phyloP scores from a whole-genome alignment of 2,888 invertebrate species.

The Anthophora plumipes region DNA sequence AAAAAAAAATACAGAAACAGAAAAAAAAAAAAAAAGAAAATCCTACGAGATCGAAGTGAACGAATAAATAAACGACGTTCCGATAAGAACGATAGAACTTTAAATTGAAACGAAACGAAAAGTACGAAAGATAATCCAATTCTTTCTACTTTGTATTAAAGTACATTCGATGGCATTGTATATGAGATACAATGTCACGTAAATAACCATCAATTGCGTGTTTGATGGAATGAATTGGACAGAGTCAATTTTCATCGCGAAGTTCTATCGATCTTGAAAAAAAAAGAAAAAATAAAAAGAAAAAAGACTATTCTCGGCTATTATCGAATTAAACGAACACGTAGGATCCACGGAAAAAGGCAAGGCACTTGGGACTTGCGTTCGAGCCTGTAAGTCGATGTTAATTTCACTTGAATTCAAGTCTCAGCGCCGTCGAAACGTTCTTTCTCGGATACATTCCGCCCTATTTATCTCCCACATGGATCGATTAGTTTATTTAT shows the following conservation, averaged over 20 bases:
- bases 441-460: constrained; percentile 14
- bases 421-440: constrained; percentile 24
- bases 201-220: no score
- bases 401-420: constrained; percentile 12
- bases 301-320: no score
- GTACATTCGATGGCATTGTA: no score
- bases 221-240: no score
- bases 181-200: no score
- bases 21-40: background rate
- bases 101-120: no score
- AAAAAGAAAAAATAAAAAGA: no score
- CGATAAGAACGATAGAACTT: no score
- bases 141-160: no score
- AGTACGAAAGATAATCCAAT: no score
- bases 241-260: no score
- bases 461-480: constrained; percentile 2
- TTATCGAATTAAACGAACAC: constrained; percentile 1
- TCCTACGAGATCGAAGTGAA: background rate
- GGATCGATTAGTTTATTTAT: constrained; percentile 34
- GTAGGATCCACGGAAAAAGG: constrained; percentile 21
- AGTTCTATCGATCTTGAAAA: no score
- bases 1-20: background rate
- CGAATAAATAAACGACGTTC: background rate
- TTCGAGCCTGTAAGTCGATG: background rate
- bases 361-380: constrained; percentile 36